Base-by-base conservation (phyloP, 2,113 vertebrate species). In the Athene cunicularia region DNA sequence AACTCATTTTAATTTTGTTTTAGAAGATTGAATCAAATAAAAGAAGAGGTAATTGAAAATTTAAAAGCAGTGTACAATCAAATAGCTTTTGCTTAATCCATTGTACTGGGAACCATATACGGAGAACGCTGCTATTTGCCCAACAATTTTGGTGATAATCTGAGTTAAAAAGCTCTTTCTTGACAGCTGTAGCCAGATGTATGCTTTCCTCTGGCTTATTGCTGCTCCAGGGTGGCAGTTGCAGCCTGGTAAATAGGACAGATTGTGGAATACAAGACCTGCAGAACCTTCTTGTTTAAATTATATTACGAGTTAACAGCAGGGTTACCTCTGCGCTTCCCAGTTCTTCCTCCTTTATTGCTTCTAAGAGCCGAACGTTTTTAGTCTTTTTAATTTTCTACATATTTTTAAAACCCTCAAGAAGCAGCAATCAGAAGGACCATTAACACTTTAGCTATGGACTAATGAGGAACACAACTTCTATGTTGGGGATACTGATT, bases 21-120 rank as follows among this genome's bases (percentile, higher is more conserved):
- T 45, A 58, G 79, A 63, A 53, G 63, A 33, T 52, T 43, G 35
- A 19, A 14, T 45, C 37, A 8, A 55, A 11, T 62, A 20, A 70
- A 47, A 56, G 74, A 45, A 58, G 56, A 37, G 26, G 7, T 23
- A 86, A 77, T 39, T 2, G 32, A 79, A 41, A 58, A 49, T 47
- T 62, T 23, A 63, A 58, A 94, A 80, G 67, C 18, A 18, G 14
- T 1, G 8, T 85, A 24, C 12, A 11, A 6, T 56, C 27, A 37
- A 67, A n/a, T n/a, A 43, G 21, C 24, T 80, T 83, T 55, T 0
- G 0, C 8, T 88, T 92, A 12, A 11, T 14, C 27, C 0, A 0
- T 41, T 73, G 19, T 49, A 30, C 9, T 21, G 20, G 43, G 58
- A 79, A 3, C 8, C 4, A 1, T 83, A 10, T 50, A 8, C 28